A percentile compares a stretch with the other conserved stretches of the same genome.
Evolutionary conservation across 2,113 vertebrate species (phyloP).

Genomic region (Callocephalon fimbriatum): DNA sequence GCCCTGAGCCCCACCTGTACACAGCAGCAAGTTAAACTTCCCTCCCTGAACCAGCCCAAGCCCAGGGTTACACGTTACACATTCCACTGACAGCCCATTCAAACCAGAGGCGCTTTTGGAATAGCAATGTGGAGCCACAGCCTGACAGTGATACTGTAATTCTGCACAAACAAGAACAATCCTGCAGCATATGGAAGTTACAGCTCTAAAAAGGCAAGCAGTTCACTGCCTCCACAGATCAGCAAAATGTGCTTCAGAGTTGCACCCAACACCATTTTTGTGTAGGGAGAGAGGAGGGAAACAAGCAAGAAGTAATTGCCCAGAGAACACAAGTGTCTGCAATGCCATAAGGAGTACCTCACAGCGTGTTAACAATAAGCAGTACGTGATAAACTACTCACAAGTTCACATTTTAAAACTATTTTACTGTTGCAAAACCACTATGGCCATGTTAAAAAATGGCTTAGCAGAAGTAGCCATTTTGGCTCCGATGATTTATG

Average conservation of each 20-base stretch:
- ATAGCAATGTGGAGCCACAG: not conserved
- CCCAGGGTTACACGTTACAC: fast-evolving
- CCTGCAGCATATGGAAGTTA: not conserved
- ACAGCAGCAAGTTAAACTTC: not conserved
- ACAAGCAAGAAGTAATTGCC: not conserved
- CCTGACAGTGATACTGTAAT: not conserved
- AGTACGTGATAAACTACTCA: not conserved
- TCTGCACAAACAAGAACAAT: not conserved
- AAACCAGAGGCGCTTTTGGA: not conserved
- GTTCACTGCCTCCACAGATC: not conserved
- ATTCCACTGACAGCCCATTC: not conserved
- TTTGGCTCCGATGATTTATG: not conserved
- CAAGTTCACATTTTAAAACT: not conserved
- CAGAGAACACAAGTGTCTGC: not conserved
- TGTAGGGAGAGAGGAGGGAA: not conserved
- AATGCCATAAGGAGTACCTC: not conserved
- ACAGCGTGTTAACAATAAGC: not conserved
- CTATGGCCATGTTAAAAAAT: not conserved
- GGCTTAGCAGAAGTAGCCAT: not conserved
- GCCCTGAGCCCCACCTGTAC: not conserved
- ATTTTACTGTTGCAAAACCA: not conserved
- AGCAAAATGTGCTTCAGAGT: not conserved
- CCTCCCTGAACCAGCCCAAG: not conserved
- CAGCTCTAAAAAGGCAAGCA: not conserved
- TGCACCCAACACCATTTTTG: not conserved